A percentile compares a stretch with the other conserved stretches of the same genome.
These are phyloP conservation scores for Thera britannica DNA, from an alignment of 2,888 invertebrate genomes.

Conservation along the genomic window DNA sequence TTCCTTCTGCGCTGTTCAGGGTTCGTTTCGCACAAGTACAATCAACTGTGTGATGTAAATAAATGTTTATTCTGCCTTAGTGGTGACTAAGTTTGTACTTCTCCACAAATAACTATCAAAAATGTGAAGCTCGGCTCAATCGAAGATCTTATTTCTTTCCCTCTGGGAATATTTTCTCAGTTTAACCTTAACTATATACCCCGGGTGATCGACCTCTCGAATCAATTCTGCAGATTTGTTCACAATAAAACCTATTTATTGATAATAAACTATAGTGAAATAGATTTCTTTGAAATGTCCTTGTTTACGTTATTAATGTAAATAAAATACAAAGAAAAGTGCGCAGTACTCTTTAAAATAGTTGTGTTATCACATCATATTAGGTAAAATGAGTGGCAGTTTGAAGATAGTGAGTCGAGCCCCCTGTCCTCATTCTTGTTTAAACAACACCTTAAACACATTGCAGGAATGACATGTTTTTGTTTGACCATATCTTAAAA, in stretches of 20 bases:
- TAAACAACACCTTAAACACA: slow-evolving; percentile 50
- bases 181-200: too few relatives aligned
- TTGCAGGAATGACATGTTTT: slow-evolving; percentile 48
- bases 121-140: too few relatives aligned
- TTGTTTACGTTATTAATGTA: background rate
- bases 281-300: background rate
- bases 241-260: background rate
- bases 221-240: background rate
- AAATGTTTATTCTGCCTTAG: too few relatives aligned
- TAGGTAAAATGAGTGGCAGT: slow-evolving; percentile 43
- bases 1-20: too few relatives aligned
- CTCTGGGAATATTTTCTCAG: too few relatives aligned
- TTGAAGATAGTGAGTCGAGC: slow-evolving; percentile 57
- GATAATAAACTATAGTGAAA: background rate
- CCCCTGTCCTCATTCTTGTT: slow-evolving; percentile 51
- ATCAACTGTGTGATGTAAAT: too few relatives aligned
- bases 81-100: too few relatives aligned
- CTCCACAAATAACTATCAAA: too few relatives aligned
- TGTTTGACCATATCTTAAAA: slow-evolving; percentile 33
- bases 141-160: too few relatives aligned
- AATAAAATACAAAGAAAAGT: slow-evolving; percentile 14
- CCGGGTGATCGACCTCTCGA: too few relatives aligned
- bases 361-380: slow-evolving; percentile 18
- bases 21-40: too few relatives aligned
- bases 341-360: slow-evolving; percentile 44